Evolutionary conservation across 1,140 invertebrate species (phyloP), one percentile per base, ranked within the genome.

Genomic region (Solenopsis invicta): DNA sequence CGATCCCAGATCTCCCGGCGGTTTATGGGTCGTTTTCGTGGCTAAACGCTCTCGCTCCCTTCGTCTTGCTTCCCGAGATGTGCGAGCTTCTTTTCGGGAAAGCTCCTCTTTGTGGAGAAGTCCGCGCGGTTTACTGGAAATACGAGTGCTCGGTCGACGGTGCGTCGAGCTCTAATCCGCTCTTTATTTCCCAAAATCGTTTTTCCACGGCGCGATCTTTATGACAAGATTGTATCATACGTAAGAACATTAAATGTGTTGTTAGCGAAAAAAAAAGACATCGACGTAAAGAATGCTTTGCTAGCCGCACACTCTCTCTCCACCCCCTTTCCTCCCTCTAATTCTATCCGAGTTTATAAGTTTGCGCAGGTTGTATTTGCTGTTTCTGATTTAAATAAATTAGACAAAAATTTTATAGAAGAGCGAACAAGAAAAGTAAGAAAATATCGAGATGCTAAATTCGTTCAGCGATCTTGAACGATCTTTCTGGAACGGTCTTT

Each of bases 171-270:
- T 88, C 86, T 88, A 90, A 84, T 90, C 84, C 59, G 29, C 66
- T 75, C 80, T 88, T 71, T 71, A 67, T 87, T 90, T 85, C 66
- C 61, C 56, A 37, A n/a, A 89, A 90, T 86, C 41, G 61, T 75
- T 72, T 81, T 34, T 56, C 54, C 45, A 24, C 66, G 34, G 85
- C 50, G 62, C 66, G 82, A 88, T 90, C 71, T 71, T 85, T 90
- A 81, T 62, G 50, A 80, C 8, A 54, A 34, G 78, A 74, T 84
- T 61, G 54, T 50, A 66, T 34, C 78, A 74, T 54, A 56, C 59
- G 59, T 75, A 64, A 69, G 16, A 29, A 56, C 61, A 81, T 86
- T 88, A 87, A 76, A 62, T 82, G 37, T 52, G 81, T 45, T 61
- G n/a, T 29, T 24, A 52, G 50, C 48, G 71, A 24, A 64, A 64